Base-by-base conservation (phyloP, 2,113 vertebrate genomes). In the Speoplatyrhinus poulsoni region DNA sequence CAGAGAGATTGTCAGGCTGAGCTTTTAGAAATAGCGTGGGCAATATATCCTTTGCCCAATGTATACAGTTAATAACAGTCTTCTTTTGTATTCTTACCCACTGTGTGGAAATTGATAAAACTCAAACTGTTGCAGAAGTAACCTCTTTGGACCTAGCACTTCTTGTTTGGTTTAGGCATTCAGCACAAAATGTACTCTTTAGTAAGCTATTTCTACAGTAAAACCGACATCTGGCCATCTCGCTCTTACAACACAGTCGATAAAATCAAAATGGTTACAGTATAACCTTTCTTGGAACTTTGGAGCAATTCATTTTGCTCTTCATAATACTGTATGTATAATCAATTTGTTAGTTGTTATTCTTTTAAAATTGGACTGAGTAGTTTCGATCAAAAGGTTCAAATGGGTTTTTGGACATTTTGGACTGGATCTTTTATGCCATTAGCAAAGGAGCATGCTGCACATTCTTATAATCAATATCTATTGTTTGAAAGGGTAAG, bases 381-480 rank as follows among this genome's bases (percentile, higher is more conserved):
- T 41, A 41, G 36, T 7, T 52, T 52, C 6, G 12, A 4, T 11
- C 12, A 52, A 52, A 52, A 15, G 9, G 1, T 52, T 52, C 9
- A 15, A 15, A 12, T 52, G 7, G 36, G 36, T 41, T 41, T 41
- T 41, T 41, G 36, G 36, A 41, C 4, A 6, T 41, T 26, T 26
- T 26, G 26, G 26, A 26, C 26, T 26, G 26, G 2, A 41, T 41
- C 4, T 41, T 53, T 65, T 41, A 1, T 61, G 9, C 56, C 32
- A 1, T 26, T 48, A 33, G 59, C 16, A 64, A 67, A 71, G 15
- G 47, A 65, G 62, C 26, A 62, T 66, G 50, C 32, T 15, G 10
- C 19, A 68, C 65, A n/a, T 60, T 66, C 75, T 59, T 67, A 41
- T 1, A 80, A 71, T 68, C 13, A 59, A 60, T 46, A 64, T 33